Evolutionary conservation across 2,888 invertebrate genomes (phyloP).

Genomic region (Cataglyphis cursor): DNA sequence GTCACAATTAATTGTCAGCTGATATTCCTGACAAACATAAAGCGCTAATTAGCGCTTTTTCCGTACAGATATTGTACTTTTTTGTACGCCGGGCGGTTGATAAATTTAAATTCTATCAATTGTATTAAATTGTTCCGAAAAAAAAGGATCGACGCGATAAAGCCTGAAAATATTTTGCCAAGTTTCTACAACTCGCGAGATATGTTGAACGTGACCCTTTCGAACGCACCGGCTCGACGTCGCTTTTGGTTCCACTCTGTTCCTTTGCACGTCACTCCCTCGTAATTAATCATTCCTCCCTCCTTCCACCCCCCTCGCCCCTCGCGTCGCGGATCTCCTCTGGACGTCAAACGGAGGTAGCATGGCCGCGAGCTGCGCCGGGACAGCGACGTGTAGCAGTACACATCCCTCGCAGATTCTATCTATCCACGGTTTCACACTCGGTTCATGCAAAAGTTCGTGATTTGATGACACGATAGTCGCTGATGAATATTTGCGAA

Average conservation of each 20-base stretch:
- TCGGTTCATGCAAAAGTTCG: conserved; percentile 25
- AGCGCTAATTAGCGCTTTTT: neutral
- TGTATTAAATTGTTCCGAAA: neutral
- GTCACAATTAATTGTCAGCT: neutral
- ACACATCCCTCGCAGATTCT: conserved; percentile 21
- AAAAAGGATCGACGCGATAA: neutral
- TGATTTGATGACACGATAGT: conserved; percentile 21
- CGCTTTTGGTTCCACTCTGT: conserved; percentile 72
- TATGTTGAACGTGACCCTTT: conserved; percentile 43
- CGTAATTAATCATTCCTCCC: conserved; percentile 86
- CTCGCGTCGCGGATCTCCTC: conserved; percentile 58
- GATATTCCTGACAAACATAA: neutral
- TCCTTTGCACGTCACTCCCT: conserved; percentile 83
- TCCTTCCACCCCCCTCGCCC: conserved; percentile 54
- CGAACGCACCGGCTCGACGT: conserved; percentile 58
- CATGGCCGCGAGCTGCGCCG: conserved; percentile 76
- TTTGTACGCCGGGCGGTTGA: neutral
- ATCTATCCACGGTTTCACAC: neutral
- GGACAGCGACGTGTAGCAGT: conserved; percentile 17
- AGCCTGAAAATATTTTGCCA: conserved; percentile 16
- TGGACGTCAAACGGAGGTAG: conserved; percentile 77
- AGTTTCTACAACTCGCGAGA: conserved; percentile 47
- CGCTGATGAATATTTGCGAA: conserved; percentile 15
- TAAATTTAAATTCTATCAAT: conserved; percentile 16
- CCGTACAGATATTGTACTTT: neutral